Conservation (phyloP, 2,113 vertebrate species). For the Calonectris borealis region DNA sequence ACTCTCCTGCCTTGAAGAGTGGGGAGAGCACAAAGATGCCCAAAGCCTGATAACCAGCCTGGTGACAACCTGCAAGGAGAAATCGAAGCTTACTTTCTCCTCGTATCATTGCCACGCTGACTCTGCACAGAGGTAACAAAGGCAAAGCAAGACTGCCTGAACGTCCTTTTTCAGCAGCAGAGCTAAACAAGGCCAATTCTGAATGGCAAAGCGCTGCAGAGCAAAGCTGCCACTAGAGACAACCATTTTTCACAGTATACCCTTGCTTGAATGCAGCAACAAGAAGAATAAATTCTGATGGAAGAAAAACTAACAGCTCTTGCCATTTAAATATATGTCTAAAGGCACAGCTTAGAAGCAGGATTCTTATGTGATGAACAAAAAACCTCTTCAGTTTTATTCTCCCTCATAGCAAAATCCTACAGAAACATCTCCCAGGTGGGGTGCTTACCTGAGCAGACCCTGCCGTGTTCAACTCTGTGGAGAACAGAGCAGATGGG, state of each 20-base stretch:
- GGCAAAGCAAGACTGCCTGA: background rate
- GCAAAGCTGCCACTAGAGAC: background rate
- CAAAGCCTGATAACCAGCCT: background rate
- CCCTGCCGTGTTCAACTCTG: background rate
- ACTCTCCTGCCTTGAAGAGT: background rate
- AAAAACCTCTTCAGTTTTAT: background rate
- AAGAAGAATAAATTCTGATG: background rate
- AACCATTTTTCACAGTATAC: background rate
- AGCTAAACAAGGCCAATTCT: background rate
- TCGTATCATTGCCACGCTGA: background rate
- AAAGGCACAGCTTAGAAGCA: background rate
- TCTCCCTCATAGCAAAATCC: background rate
- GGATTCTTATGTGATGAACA: background rate
- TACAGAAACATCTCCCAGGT: background rate
- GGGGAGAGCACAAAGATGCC: background rate
- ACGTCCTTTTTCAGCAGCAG: background rate
- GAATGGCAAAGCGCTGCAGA: background rate
- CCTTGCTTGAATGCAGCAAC: background rate
- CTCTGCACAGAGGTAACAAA: background rate
- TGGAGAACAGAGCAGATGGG: background rate
- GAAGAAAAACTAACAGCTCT: conserved; percentile 15
- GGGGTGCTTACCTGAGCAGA: background rate
- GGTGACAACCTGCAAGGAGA: background rate
- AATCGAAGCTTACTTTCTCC: background rate
- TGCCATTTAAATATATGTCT: background rate